Base-by-base conservation (phyloP, 2,113 vertebrate species). In the Passer montanus region DNA sequence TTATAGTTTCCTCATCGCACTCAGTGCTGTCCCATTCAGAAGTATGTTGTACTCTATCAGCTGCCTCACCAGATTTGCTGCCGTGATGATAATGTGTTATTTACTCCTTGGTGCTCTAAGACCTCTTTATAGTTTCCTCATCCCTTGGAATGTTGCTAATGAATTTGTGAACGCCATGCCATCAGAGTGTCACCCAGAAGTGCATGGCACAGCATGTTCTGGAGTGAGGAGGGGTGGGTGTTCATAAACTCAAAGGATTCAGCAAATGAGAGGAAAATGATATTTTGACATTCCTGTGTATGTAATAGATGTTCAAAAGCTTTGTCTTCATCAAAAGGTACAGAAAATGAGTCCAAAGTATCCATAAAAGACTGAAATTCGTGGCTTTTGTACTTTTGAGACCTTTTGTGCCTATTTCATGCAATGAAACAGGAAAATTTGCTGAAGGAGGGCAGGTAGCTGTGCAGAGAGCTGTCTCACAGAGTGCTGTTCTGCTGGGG, bases 261-360 rank as follows among this genome's bases (percentile, higher is more conserved):
- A 93, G 85, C 72, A 84, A 90, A 80, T 59, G 75, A 84, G 88
- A 77, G n/a, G 67, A 84, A 93, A 96, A 96, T 92, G 67, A 58
- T 81, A n/a, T 94, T 96, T 94, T 96, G 93, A 95, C 94, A 93
- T 81, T 64, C 35, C 22, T 64, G 44, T 58, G 46, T 90, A n/a
- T 58, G 64, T 43, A 46, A 73, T 87, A 93, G 72, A 68, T 49
- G 46, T 81, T 93, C 37, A 49, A 88, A 86, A 93, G 56, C 68
- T 90, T 75, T 74, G 21, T 64, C 60, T 89, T 93, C 66, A 7
- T 53, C 27, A 64, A 78, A 95, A 73, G 21, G 43, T 77, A 63
- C 28, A 93, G 88, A 95, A 93, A 84, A 90, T 62, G 9, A 93
- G 44, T 44, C 47, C 60, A 66, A 72, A 84, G 76, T 59, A 96